Evolutionary conservation across 2,113 vertebrate species (phyloP).

Genomic region (Salvelinus fontinalis): DNA sequence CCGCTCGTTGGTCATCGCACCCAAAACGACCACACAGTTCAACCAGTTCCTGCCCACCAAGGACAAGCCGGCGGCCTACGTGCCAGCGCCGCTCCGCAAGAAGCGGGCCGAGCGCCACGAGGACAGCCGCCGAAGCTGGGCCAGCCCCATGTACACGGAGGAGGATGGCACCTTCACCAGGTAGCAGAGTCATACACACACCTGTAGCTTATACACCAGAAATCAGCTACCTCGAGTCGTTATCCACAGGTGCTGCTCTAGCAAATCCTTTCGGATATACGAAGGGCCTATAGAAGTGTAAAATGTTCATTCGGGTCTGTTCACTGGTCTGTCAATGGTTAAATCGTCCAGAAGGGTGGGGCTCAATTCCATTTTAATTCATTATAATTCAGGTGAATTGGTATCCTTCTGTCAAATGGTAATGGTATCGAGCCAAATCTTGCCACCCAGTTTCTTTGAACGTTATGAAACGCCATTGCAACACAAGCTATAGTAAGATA

Average conservation of each 20-base stretch:
- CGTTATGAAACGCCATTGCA: neutral
- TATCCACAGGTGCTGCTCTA: neutral
- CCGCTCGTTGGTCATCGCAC: constrained; percentile 78
- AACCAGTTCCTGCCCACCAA: constrained; percentile 94
- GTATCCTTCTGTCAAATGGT: neutral
- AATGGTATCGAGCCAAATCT: neutral
- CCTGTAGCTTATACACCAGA: neutral
- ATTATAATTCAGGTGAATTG: neutral
- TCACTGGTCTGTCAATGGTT: neutral
- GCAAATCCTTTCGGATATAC: neutral
- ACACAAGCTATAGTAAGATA: neutral
- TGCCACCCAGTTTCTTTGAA: neutral
- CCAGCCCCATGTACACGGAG: constrained; percentile 76
- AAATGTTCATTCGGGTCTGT: too few relatives aligned
- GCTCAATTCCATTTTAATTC: neutral
- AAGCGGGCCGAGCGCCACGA: constrained; percentile 86
- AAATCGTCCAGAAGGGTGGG: too few relatives aligned
- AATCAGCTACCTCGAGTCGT: neutral
- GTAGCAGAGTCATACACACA: constrained; percentile 66
- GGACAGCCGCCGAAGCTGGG: constrained; percentile 89
- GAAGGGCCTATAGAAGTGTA: too few relatives aligned
- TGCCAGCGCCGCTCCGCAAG: constrained; percentile 90
- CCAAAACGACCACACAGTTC: constrained; percentile 80
- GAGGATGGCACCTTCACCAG: constrained; percentile 86
- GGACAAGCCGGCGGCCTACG: constrained; percentile 78